Conservation (phyloP, 1,140 invertebrate genomes). For the Sesamia nonagrioides region DNA sequence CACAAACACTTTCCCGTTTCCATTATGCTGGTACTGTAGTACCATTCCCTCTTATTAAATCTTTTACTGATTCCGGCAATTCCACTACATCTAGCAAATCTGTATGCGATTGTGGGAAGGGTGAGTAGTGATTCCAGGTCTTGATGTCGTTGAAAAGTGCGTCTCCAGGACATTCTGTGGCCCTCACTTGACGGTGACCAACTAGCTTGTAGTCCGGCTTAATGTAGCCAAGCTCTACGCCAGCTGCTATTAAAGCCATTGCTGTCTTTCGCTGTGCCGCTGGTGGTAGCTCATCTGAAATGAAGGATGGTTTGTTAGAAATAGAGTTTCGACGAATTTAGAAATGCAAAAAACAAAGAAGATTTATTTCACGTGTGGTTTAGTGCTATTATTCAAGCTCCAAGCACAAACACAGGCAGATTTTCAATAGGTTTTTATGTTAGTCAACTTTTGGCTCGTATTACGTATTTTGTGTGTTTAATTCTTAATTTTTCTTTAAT, state of each 20-base stretch:
- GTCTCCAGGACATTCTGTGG: constrained; percentile 91
- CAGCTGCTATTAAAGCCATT: constrained; percentile 89
- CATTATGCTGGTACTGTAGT: background rate
- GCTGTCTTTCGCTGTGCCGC: constrained; percentile 88
- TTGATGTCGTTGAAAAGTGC: constrained; percentile 89
- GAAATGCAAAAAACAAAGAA: too few relatives aligned
- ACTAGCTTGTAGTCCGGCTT: constrained; percentile 89
- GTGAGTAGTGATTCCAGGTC: constrained; percentile 89
- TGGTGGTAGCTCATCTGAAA: constrained; percentile 88
- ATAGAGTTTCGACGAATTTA: too few relatives aligned
- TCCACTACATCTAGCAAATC: constrained; percentile 71
- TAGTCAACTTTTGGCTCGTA: too few relatives aligned
- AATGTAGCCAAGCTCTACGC: constrained; percentile 89
- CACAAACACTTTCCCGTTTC: background rate
- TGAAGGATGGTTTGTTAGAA: background rate
- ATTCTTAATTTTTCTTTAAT: too few relatives aligned
- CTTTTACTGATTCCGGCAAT: constrained; percentile 54
- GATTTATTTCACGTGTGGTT: too few relatives aligned
- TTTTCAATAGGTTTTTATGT: too few relatives aligned
- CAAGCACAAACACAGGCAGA: too few relatives aligned
- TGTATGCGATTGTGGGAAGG: constrained; percentile 69
- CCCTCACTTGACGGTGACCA: constrained; percentile 90
- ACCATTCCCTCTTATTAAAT: background rate
- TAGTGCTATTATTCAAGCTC: too few relatives aligned
- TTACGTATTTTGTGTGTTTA: too few relatives aligned